Conservation (phyloP, 2,797 vertebrate species). For the Strix occidentalis region DNA sequence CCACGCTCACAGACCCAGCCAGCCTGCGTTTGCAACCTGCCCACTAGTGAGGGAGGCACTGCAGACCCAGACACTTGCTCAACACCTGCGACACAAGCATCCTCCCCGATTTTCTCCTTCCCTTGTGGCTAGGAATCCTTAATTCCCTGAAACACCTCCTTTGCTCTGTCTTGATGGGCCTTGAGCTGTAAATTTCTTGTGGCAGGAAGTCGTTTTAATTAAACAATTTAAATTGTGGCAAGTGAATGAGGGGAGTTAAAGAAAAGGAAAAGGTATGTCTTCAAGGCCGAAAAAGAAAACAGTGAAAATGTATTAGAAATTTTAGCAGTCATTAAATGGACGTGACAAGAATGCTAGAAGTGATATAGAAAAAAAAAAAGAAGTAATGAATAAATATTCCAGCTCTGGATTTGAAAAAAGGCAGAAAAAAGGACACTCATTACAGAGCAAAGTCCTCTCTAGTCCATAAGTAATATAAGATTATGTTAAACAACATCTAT, state of each 20-base stretch:
- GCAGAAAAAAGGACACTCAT: neutral
- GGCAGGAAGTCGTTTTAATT: neutral
- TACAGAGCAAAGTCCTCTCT: neutral
- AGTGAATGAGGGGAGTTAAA: neutral
- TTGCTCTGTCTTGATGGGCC: neutral
- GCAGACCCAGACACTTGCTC: neutral
- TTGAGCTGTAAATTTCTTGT: neutral
- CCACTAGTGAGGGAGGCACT: neutral
- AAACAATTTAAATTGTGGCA: neutral
- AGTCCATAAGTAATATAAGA: neutral
- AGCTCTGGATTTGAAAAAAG: neutral
- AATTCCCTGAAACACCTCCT: neutral
- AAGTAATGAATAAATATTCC: neutral
- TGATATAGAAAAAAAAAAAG: neutral
- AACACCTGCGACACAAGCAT: neutral
- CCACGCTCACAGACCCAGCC: fast-evolving
- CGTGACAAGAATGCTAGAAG: neutral
- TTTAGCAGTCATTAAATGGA: neutral
- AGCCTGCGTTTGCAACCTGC: neutral
- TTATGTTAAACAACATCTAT: neutral
- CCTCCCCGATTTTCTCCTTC: neutral
- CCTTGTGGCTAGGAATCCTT: neutral
- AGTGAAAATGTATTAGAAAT: neutral
- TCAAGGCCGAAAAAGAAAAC: neutral
- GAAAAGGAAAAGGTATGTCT: neutral